Evolutionary conservation across 1,140 invertebrate genomes (phyloP), one percentile per base, ranked within the genome.

Genomic region (Anastatus disparis): DNA sequence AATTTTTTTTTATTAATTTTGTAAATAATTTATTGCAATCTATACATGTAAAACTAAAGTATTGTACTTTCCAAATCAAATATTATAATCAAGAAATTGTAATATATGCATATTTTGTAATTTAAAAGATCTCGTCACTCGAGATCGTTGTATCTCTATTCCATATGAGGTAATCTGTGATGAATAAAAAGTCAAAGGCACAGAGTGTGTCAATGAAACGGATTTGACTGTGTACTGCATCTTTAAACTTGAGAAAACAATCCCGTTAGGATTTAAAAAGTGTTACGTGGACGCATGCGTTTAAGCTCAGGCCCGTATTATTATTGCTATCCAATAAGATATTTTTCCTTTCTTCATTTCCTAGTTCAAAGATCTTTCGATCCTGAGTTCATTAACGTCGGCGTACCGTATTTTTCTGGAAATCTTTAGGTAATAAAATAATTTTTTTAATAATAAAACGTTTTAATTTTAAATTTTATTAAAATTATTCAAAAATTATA

Each of bases 251-350:
- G 13, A 7, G 20, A 44, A 27, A 4, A 24, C 35, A 46, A 26
- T 74, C 53, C 72, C 67, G 64, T 71, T 74, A 71, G n/a, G 22
- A 20, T 65, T 66, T 35, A 27, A 53, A 62, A 71, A 66, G 61
- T 40, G 46, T 64, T 61, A 63, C 59, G 38, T 42, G 42, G 35
- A 48, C 20, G 55, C 48, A 64, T 46, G 40, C 27, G 42, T 59
- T 3, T 27, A 26, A n/a, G 31, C 3, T 9, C 50, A 52, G 65
- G 40, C 8, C 27, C 27, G 48, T 66, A 62, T 8, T n/a, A n/a
- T n/a, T n/a, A n/a, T n/a, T n/a, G n/a, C n/a, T n/a, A n/a, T n/a
- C n/a, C n/a, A n/a, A n/a, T n/a, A n/a, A n/a, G n/a, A n/a, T n/a
- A n/a, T n/a, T n/a, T n/a, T n/a, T n/a, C n/a, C n/a, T n/a, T n/a